Conservation (phyloP, 1,140 invertebrate genomes). For the Luehdorfia chinensis region DNA sequence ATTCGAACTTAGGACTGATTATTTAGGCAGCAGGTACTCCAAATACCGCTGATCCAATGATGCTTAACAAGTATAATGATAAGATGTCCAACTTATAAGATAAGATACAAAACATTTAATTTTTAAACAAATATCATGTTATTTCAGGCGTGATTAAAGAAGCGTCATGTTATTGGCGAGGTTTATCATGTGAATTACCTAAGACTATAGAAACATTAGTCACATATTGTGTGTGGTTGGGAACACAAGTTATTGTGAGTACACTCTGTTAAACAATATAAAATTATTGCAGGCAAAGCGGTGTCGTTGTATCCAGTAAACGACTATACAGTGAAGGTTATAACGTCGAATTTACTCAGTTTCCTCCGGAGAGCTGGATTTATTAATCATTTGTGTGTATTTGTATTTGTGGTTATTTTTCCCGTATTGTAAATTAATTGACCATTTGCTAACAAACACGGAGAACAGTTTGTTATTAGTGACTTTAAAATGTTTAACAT, state of each 20-base stretch:
- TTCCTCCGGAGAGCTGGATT: conserved; percentile 14
- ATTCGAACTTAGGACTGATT: no score
- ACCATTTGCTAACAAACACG: background rate
- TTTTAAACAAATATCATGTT: conserved; percentile 1
- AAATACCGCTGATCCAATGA: no score
- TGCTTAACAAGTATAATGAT: no score
- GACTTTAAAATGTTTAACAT: conserved; percentile 27
- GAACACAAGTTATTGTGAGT: conserved; percentile 17
- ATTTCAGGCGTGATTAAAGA: conserved; percentile 5
- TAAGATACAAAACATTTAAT: conserved; percentile 10
- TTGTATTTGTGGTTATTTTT: no score
- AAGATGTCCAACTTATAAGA: background rate
- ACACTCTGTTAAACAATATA: conserved; percentile 30
- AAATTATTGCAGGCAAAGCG: conserved; percentile 17
- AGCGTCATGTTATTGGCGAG: conserved; percentile 11
- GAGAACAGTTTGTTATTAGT: background rate
- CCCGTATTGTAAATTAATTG: background rate
- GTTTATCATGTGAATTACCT: conserved; percentile 11
- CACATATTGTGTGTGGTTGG: conserved; percentile 21
- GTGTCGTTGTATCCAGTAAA: conserved; percentile 28
- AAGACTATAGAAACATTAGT: conserved; percentile 18
- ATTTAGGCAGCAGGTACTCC: no score
- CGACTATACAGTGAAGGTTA: conserved; percentile 22
- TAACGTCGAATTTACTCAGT: conserved; percentile 16
- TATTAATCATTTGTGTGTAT: background rate